Evolutionary conservation across 2,113 vertebrate species (phyloP).

Genomic region (Siniperca chuatsi): DNA sequence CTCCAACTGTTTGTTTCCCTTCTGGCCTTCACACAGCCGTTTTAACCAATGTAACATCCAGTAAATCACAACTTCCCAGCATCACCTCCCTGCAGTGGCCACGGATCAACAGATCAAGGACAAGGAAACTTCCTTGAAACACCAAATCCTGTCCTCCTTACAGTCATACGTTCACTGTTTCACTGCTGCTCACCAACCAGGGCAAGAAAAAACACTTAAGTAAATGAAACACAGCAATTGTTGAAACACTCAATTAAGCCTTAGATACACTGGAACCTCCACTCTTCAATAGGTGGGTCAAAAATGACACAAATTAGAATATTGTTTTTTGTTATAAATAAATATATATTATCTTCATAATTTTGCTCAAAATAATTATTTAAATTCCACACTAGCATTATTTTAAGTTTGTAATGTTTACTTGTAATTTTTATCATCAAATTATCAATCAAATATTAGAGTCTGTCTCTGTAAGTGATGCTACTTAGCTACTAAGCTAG

Average conservation of each 20-base stretch:
- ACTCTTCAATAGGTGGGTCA: not conserved
- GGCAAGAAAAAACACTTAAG: not conserved
- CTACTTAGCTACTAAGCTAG: not conserved
- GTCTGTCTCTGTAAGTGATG: not conserved
- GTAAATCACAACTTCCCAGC: conserved; percentile 24
- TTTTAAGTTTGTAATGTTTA: not conserved
- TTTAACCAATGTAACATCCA: conserved; percentile 47
- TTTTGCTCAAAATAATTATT: not conserved
- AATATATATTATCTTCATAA: not conserved
- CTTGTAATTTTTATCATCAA: not conserved
- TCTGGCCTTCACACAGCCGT: conserved; percentile 44
- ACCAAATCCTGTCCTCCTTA: conserved; percentile 20
- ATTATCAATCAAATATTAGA: not conserved
- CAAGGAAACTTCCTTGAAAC: conserved; percentile 37
- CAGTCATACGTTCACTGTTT: not conserved
- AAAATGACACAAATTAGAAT: not conserved
- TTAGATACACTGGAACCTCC: not conserved
- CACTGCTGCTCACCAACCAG: conserved; percentile 13
- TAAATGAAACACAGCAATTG: not conserved
- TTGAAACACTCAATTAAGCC: not conserved
- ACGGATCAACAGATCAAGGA: conserved; percentile 44
- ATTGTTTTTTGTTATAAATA: not conserved
- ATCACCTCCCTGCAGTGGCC: conserved; percentile 25
- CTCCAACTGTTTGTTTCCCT: conserved; percentile 26
- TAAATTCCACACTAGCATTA: not conserved